phyloP scores from a whole-genome alignment of 1,140 invertebrate species.

The Manduca sexta region DNA sequence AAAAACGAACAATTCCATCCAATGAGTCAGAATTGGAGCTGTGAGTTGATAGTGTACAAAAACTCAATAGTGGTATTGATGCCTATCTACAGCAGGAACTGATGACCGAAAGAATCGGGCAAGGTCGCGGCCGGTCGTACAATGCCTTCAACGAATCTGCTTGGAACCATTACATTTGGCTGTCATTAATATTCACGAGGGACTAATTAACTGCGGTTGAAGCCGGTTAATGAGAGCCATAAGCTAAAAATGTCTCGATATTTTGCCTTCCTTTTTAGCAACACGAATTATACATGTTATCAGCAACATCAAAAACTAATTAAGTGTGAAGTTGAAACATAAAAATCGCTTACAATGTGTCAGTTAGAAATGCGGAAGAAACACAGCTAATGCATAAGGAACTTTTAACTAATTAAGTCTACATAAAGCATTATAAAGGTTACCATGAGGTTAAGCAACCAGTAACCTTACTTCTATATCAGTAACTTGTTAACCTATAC shows the following conservation, averaged over 20 bases:
- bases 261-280: too few relatives aligned
- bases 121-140: constrained; percentile 55
- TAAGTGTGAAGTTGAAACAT: too few relatives aligned
- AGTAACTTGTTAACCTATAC: constrained; percentile 44
- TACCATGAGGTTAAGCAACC: constrained; percentile 15
- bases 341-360: too few relatives aligned
- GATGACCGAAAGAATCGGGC: constrained; percentile 43
- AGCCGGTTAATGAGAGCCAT: too few relatives aligned
- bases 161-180: background rate
- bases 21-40: constrained; percentile 38
- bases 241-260: too few relatives aligned
- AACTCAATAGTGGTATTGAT: constrained; percentile 24
- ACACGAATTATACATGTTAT: too few relatives aligned
- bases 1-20: constrained; percentile 39
- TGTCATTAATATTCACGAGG: too few relatives aligned
- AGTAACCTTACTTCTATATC: constrained; percentile 39
- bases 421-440: constrained; percentile 11
- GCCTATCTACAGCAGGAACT: constrained; percentile 33
- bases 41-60: constrained; percentile 24
- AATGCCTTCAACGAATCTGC: constrained; percentile 41
- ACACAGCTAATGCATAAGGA: constrained; percentile 3
- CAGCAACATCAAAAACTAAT: too few relatives aligned
- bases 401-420: constrained; percentile 3
- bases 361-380: constrained; percentile 8
- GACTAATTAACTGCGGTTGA: too few relatives aligned